Base-by-base conservation (phyloP, 2,797 vertebrate species). In the Taeniopygia guttata region DNA sequence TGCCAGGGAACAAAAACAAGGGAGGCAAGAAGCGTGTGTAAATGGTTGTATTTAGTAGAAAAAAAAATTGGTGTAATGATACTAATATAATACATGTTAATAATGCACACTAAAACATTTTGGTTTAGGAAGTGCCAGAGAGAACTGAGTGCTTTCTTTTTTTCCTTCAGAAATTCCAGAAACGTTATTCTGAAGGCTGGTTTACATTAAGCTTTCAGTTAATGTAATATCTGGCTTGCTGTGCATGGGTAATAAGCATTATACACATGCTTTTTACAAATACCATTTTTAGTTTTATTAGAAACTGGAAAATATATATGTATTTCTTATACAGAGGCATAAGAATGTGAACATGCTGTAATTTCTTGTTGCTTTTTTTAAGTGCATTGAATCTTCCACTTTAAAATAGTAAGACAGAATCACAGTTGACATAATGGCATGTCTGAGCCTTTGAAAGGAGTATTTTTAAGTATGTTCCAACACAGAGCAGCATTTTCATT, bases 201-300 rank as follows among this genome's bases (percentile, higher is more conserved):
- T 89, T 96, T 89, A 60, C 85, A 87, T 92, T 82, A 87, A 76
- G 27, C 52, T 80, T 92, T 94, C 79, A 69, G 77, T 94, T 95
- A 79, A 82, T 89, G 52, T 60, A 70, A 8, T 92, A 70, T 82
- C 59, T 89, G 90, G 27, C 78, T 90, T 79, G 43, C 80, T 89
- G 48, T 70, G 42, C 9, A 27, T 74, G 68, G 43, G 5, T 92
- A 89, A 60, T 89, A 91, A 89, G 56, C 62, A 77, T 90, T 74
- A 40, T n/a, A 25, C 25, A 38, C 18, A 5, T 86, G 63, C 42
- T 92, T 95, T 92, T 56, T 80, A 38, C 30, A 40, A 89, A 76
- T 43, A n/a, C 42, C 13, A 23, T 70, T 59, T 89, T 83, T 72
- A 49, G 32, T 93, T 93, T 91, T 83, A 64, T 56, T 67, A 46